Base-by-base conservation (phyloP, 1,140 invertebrate genomes). In the Babylonia areolata region DNA sequence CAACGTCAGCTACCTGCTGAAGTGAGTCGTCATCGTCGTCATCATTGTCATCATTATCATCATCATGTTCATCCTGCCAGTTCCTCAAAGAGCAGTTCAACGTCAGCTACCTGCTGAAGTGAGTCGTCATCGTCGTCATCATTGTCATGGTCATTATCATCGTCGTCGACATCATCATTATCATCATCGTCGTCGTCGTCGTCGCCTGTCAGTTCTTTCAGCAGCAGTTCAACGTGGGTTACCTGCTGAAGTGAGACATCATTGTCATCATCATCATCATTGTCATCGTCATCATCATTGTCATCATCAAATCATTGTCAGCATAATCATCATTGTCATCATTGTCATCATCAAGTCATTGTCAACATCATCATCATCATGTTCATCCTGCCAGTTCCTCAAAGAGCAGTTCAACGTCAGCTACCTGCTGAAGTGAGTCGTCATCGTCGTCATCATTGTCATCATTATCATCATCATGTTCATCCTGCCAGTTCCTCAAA, bases 1-100 rank as follows among this genome's bases (percentile, higher is more conserved):
- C 91, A 97, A 97, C 95, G 95, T 94, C 71, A 97, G 97, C 37
- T 98, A 98, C 94, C 97, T 98, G 93, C 95, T 99, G 86, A 97
- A 95, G 97, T 96, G 93, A 94, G 95, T 94, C n/a, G n/a, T 78
- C 17, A 11, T 35, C 17, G n/a, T 78, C 28, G 33, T 33, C 40
- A 78, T 78, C 40, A 78, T 33, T 33, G 33, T 33, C 28, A 78
- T 28, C 40, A 33, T 78, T 35, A 33, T 6, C 40, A 33, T 78
- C 40, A 78, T 78, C 40, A 78, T 78, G 35, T 28, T 75, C 9
- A 11, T 51, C 9, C 20, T 51, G 20, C 20, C 20, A n/a, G n/a
- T n/a, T n/a, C n/a, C n/a, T n/a, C n/a, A n/a, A n/a, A n/a, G n/a
- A n/a, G n/a, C n/a, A n/a, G n/a, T n/a, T n/a, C 20, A 64, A 23